Base-by-base conservation (phyloP, 2,113 vertebrate genomes). In the Petrocephalus zakoni region DNA sequence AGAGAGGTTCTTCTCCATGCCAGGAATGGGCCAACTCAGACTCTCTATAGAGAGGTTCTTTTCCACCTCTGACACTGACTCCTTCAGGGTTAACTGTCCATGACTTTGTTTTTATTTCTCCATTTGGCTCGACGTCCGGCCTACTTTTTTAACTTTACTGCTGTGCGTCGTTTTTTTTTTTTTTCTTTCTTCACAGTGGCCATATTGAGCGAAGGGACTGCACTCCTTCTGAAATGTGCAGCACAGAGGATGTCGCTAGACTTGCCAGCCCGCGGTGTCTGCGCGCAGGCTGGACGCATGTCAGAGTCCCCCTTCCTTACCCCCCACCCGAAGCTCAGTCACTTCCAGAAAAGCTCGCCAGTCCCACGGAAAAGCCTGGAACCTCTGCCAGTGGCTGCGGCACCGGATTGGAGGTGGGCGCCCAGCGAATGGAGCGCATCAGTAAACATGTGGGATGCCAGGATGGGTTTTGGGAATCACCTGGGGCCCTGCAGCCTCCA, bases 161-260 rank as follows among this genome's bases (percentile, higher is more conserved):
- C 25, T 89, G 90, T 84, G 89, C 82, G 89, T 90, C 92, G 92
- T 92, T 93, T 90, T 89, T 91, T 82, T 87, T 93, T 92, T 91
- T 90, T 92, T 93, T 90, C 88, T 91, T 82, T 87, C 93, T 92
- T 91, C 91, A 19, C 78, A 90, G 51, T 84, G 89, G 91, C 92
- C 92, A 93, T 92, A 93, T 93, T 93, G 92, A 92, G 91, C 91
- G 94, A 93, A 93, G 94, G 93, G 92, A 90, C 91, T 89, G 89
- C 91, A 91, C 91, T 94, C 91, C 90, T 92, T 88, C 90, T 91
- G 90, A 90, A 90, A 92, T 92, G 89, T 90, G 91, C 90, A 29
- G 25, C 91, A 86, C 93, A 93, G 92, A 94, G 94, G 92, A 94
- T 90, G 92, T 91, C 93, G 94, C 93, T 92, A 91, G 90, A 92